Conservation (phyloP, 2,113 vertebrate species). For the Nymphicus hollandicus region DNA sequence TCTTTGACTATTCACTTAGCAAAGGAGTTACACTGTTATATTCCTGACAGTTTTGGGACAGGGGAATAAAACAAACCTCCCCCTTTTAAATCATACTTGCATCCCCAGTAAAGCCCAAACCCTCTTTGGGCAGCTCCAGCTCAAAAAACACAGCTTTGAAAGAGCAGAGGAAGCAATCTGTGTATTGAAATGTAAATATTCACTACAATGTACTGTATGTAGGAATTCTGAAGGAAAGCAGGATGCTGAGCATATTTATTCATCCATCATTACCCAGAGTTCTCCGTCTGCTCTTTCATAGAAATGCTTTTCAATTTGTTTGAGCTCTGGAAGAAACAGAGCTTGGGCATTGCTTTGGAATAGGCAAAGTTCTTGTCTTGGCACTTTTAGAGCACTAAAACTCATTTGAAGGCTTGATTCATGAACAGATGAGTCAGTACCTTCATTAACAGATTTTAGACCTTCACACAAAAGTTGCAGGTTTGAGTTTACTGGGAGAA, state of each 20-base stretch:
- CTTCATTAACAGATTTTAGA: conserved; percentile 34
- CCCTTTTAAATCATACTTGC: neutral
- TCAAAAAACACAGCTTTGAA: conserved; percentile 13
- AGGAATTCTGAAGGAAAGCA: conserved; percentile 26
- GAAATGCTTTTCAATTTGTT: conserved; percentile 44
- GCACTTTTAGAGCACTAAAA: neutral
- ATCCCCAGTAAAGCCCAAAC: neutral
- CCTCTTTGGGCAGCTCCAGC: neutral
- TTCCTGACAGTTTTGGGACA: neutral
- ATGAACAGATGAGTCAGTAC: conserved; percentile 17
- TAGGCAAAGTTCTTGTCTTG: conserved; percentile 6
- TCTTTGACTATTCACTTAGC: neutral
- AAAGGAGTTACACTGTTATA: neutral
- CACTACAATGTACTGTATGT: neutral
- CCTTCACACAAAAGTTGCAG: neutral
- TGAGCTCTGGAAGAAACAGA: conserved; percentile 38
- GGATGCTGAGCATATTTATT: conserved; percentile 33
- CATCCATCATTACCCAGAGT: conserved; percentile 15
- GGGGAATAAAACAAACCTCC: neutral
- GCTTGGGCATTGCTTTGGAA: conserved; percentile 5
- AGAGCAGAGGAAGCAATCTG: conserved; percentile 25
- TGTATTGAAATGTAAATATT: conserved; percentile 48
- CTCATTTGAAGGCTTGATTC: neutral
- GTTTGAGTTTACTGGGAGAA: neutral
- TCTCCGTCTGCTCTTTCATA: neutral